Conservation (phyloP, 2,113 vertebrate genomes). For the Origma solitaria region DNA sequence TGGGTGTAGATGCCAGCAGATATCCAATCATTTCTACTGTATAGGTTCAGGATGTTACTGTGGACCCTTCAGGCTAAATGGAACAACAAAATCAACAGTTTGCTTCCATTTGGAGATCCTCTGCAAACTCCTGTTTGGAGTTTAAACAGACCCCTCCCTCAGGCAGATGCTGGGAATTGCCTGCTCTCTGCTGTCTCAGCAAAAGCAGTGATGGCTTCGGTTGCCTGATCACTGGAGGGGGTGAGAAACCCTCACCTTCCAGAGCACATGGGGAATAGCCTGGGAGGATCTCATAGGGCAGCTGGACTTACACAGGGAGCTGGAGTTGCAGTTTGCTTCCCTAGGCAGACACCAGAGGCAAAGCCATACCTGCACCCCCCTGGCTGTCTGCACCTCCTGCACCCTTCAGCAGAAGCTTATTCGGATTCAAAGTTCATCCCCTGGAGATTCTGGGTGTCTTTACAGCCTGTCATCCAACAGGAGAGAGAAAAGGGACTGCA, state of each 20-base stretch:
- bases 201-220: background rate
- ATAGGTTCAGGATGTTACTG: background rate
- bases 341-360: background rate
- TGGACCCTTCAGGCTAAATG: background rate
- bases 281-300: background rate
- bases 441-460: background rate
- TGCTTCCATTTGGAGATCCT: background rate
- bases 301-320: background rate
- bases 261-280: background rate
- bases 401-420: background rate
- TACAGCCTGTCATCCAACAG: background rate
- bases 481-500: background rate
- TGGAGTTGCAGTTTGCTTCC: background rate
- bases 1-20: background rate
- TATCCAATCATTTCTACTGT: background rate
- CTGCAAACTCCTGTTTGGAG: background rate
- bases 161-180: background rate
- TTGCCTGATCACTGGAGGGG: background rate
- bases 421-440: background rate
- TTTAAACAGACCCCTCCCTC: background rate
- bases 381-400: background rate
- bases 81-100: background rate
- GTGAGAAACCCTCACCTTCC: background rate
- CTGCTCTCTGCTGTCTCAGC: background rate
- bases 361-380: background rate